A percentile compares a stretch with the other conserved stretches of the same genome.
Evolutionary conservation across 2,888 invertebrate genomes (phyloP).

Genomic region (Stenodema calcarata): DNA sequence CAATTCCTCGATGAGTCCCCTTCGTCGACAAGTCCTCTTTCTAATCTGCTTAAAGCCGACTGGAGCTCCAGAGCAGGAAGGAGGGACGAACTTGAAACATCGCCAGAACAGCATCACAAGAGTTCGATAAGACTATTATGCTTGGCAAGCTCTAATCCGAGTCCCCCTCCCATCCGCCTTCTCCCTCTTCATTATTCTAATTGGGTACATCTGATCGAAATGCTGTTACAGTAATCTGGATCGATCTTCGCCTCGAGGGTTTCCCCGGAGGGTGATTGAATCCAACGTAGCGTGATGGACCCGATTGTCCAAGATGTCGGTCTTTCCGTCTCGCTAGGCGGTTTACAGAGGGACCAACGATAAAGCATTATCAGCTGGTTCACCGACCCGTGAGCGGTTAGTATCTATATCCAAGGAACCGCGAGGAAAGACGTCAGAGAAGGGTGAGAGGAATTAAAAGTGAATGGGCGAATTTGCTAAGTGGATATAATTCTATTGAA

Average conservation of each 20-base stretch:
- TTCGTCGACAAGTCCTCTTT: not conserved
- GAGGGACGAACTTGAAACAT: slow-evolving; percentile 41
- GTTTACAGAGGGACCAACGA: not conserved
- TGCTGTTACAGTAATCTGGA: slow-evolving; percentile 11
- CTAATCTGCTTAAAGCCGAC: slow-evolving; percentile 33
- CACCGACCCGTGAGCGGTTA: not conserved
- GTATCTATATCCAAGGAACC: too few species aligned
- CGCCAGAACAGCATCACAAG: slow-evolving; percentile 35
- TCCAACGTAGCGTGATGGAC: slow-evolving; percentile 27
- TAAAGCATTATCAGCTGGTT: not conserved
- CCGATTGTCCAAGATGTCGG: slow-evolving; percentile 36
- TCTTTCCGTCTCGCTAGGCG: not conserved
- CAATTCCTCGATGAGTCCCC: not conserved
- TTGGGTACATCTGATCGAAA: slow-evolving; percentile 42
- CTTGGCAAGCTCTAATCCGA: slow-evolving; percentile 41
- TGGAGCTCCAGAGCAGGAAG: not conserved
- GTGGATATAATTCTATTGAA: too few species aligned
- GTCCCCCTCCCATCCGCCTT: not conserved
- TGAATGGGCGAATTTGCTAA: too few species aligned
- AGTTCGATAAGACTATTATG: slow-evolving; percentile 47
- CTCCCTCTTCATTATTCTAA: slow-evolving; percentile 46
- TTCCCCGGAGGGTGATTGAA: not conserved
- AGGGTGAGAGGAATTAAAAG: too few species aligned
- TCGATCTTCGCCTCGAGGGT: slow-evolving; percentile 8
- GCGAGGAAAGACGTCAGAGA: not conserved